Evolutionary conservation across 1,140 invertebrate genomes (phyloP).

Genomic region (Tetramorium parvispinum): DNA sequence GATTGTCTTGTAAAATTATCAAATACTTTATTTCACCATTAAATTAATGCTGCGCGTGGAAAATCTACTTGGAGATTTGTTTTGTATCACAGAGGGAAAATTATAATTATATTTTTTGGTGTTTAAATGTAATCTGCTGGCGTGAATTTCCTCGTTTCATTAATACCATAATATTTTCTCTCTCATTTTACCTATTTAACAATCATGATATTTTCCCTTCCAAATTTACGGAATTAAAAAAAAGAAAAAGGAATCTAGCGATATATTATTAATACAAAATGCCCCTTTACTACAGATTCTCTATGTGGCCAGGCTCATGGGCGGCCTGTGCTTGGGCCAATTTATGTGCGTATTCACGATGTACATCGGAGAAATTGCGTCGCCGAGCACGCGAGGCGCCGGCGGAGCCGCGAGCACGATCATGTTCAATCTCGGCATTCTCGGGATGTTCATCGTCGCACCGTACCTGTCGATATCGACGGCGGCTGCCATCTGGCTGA

Average conservation of each 20-base stretch:
- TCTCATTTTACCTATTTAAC: too few species aligned
- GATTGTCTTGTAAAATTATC: neutral
- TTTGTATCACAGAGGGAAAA: neutral
- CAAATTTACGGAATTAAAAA: neutral
- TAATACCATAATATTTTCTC: neutral
- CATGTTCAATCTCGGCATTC: constrained; percentile 84
- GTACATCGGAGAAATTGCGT: constrained; percentile 89
- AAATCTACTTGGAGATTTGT: neutral
- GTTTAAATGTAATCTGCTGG: neutral
- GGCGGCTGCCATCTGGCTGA: constrained; percentile 73
- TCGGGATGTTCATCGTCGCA: constrained; percentile 83
- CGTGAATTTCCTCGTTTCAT: neutral
- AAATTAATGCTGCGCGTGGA: neutral
- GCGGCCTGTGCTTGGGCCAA: constrained; percentile 88
- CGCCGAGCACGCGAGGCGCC: constrained; percentile 87
- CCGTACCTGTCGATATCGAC: constrained; percentile 58
- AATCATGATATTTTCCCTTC: too few species aligned
- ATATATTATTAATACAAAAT: neutral
- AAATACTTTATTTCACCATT: neutral
- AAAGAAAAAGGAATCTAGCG: neutral
- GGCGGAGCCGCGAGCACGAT: constrained; percentile 88
- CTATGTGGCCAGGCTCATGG: constrained; percentile 83
- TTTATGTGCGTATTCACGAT: constrained; percentile 88
- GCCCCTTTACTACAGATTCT: constrained; percentile 52
- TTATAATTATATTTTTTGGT: neutral